phyloP scores from a whole-genome alignment of 2,888 invertebrate genomes.

The Mythimna loreyi region DNA sequence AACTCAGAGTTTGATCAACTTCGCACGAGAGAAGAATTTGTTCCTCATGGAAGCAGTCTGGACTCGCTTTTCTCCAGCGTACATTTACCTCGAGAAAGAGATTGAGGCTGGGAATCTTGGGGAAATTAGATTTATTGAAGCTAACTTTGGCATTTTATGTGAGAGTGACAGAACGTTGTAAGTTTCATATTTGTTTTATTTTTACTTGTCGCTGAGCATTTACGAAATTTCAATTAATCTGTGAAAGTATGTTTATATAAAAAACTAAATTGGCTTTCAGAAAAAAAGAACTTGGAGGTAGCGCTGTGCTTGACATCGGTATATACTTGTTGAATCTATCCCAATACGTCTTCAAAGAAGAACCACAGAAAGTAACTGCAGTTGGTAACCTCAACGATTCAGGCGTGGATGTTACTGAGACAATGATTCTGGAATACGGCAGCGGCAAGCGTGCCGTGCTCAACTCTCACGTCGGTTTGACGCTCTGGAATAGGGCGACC shows the following conservation, averaged over 20 bases:
- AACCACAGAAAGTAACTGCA: constrained; percentile 93
- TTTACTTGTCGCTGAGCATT: neutral
- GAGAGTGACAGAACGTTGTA: constrained; percentile 78
- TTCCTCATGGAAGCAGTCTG: constrained; percentile 98
- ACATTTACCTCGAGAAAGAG: constrained; percentile 92
- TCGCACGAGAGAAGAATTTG: constrained; percentile 93
- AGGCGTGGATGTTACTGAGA: constrained; percentile 93
- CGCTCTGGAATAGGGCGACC: constrained; percentile 91
- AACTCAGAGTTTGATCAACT: constrained; percentile 92
- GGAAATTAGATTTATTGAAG: constrained; percentile 92
- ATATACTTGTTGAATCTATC: constrained; percentile 95
- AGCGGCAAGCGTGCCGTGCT: constrained; percentile 92
- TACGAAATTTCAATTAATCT: neutral
- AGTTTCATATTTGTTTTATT: constrained; percentile 33
- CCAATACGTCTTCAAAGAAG: constrained; percentile 93
- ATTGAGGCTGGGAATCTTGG: constrained; percentile 93
- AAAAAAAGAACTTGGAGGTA: constrained; percentile 94
- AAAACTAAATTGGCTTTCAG: constrained; percentile 74
- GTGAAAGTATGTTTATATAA: neutral
- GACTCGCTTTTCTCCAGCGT: constrained; percentile 96
- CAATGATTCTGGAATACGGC: constrained; percentile 91
- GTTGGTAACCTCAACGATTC: constrained; percentile 93
- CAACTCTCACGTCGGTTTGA: constrained; percentile 84
- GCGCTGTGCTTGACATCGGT: constrained; percentile 94
- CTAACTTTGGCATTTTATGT: constrained; percentile 93